These are phyloP conservation scores for Torymus aiolomorphi DNA, from an alignment of 2,888 invertebrate species.

Conservation along the genomic window DNA sequence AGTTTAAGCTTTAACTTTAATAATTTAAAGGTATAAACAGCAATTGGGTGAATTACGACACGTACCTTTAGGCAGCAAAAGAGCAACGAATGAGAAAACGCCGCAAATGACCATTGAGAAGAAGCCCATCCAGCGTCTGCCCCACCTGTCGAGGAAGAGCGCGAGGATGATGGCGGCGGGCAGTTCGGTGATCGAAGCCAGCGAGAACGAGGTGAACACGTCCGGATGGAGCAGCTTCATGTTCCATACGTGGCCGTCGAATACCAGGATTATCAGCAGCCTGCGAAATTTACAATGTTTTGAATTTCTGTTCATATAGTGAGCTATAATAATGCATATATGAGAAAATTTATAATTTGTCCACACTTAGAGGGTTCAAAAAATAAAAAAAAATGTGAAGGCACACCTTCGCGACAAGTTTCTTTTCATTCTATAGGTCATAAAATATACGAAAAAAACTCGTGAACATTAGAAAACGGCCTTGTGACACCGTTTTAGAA, in stretches of 20 bases:
- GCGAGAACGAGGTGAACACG: slow-evolving; percentile 89
- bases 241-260: slow-evolving; percentile 92
- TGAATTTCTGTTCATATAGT: no score
- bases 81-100: slow-evolving; percentile 86
- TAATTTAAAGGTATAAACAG: no score
- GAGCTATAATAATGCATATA: no score
- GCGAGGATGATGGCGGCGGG: slow-evolving; percentile 90
- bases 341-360: no score
- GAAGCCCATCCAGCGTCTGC: slow-evolving; percentile 90
- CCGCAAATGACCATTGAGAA: slow-evolving; percentile 89
- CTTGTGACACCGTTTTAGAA: no score
- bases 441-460: no score
- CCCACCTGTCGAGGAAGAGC: slow-evolving; percentile 87
- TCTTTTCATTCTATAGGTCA: no score
- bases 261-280: slow-evolving; percentile 90
- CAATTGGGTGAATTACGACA: not conserved
- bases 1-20: no score
- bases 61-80: slow-evolving; percentile 84
- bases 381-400: no score
- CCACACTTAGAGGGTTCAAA: no score
- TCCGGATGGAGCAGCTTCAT: slow-evolving; percentile 89
- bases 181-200: slow-evolving; percentile 88
- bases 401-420: no score
- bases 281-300: slow-evolving; percentile 63
- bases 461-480: no score